Percentiles rank a stretch among this genome's conserved stretches.
These are phyloP conservation scores for Shinisaurus crocodilurus DNA, from an alignment of 2,113 vertebrate genomes.

Conservation along the genomic window DNA sequence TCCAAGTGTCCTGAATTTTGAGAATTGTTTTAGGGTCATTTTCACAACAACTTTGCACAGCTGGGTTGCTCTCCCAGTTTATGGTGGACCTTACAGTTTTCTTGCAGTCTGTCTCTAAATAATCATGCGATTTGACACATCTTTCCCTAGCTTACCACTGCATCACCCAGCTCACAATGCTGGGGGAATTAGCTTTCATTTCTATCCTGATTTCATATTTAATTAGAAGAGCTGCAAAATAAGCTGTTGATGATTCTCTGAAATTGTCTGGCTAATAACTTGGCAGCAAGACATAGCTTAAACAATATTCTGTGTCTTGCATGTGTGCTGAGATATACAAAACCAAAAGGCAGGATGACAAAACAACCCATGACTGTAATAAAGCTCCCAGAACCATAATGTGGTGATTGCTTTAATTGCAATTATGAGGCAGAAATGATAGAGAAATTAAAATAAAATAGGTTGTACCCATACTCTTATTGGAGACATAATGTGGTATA, in stretches of 20 bases:
- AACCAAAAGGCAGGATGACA: slow-evolving; percentile 51
- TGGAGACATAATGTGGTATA: slow-evolving; percentile 42
- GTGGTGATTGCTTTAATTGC: slow-evolving; percentile 49
- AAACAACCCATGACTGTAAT: slow-evolving; percentile 30
- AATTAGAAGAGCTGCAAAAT: slow-evolving; percentile 25
- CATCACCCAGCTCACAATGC: background rate
- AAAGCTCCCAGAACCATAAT: slow-evolving; percentile 52
- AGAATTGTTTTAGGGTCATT: background rate
- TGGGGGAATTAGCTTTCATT: background rate
- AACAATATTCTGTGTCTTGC: slow-evolving; percentile 42
- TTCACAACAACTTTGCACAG: background rate
- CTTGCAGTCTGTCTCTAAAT: background rate
- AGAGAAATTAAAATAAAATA: slow-evolving; percentile 41
- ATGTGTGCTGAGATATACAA: slow-evolving; percentile 41
- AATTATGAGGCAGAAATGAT: slow-evolving; percentile 48
- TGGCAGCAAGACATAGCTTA: slow-evolving; percentile 38
- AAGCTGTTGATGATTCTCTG: slow-evolving; percentile 29
- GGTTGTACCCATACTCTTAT: slow-evolving; percentile 41
- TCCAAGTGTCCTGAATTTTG: background rate
- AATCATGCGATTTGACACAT: background rate
- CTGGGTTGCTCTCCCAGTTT: background rate
- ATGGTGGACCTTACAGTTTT: background rate
- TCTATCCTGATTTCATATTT: background rate
- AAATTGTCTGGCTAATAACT: slow-evolving; percentile 11
- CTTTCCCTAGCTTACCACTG: background rate